Percentiles rank a stretch among this genome's conserved stretches.
Evolutionary conservation across 2,888 invertebrate species (phyloP).

Genomic region (Arctia plantaginis): DNA sequence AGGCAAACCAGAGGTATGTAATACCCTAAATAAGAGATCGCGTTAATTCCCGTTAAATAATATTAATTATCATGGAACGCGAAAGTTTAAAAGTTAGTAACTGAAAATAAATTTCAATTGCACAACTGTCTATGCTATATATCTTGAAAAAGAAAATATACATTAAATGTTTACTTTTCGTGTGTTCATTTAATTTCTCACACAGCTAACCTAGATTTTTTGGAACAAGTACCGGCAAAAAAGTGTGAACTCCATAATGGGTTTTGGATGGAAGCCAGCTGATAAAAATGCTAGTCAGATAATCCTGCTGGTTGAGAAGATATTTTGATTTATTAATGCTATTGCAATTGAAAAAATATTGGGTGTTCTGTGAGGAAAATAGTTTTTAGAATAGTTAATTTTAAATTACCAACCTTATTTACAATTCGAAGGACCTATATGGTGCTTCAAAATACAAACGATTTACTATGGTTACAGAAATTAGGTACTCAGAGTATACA

Average conservation of each 20-base stretch:
- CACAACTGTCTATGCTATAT: neutral
- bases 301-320: constrained; percentile 51
- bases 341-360: constrained; percentile 34
- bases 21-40: too few species aligned
- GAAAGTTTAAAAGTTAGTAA: too few species aligned
- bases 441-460: neutral
- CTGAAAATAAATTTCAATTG: neutral
- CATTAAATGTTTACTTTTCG: constrained; percentile 8
- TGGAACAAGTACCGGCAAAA: constrained; percentile 42
- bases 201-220: constrained; percentile 21
- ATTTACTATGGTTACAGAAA: neutral
- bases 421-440: neutral
- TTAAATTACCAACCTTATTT: neutral
- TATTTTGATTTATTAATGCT: constrained; percentile 49
- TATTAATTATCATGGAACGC: too few species aligned
- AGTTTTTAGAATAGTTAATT: constrained; percentile 10
- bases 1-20: too few species aligned
- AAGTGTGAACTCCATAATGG: constrained; percentile 60
- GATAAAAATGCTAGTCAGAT: constrained; percentile 52
- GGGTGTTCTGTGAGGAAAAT: neutral
- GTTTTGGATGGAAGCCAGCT: constrained; percentile 59
- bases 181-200: constrained; percentile 19
- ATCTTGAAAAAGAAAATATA: neutral
- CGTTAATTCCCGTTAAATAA: too few species aligned
- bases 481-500: neutral